phyloP scores from a whole-genome alignment of 2,888 invertebrate genomes.

The Meliscaeva auricollis region DNA sequence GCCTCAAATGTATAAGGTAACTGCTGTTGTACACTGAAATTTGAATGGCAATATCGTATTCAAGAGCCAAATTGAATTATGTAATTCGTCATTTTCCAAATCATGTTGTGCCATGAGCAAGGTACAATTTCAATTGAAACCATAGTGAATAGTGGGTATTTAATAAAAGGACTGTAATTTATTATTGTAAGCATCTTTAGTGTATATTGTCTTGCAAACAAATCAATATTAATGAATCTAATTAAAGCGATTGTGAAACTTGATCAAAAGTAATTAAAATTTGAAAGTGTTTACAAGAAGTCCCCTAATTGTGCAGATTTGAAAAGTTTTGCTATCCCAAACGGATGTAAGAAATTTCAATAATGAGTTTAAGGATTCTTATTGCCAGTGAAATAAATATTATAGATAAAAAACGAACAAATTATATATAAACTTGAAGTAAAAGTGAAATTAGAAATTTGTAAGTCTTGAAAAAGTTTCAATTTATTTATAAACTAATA shows the following conservation, averaged over 20 bases:
- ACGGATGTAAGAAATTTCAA: neutral
- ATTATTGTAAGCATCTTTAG: neutral
- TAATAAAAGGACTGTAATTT: conserved; percentile 5
- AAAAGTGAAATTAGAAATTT: no score
- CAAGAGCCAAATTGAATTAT: conserved; percentile 9
- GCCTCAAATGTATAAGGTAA: neutral
- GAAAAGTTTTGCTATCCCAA: neutral
- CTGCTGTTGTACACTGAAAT: neutral
- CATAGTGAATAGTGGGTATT: neutral
- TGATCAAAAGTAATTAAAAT: conserved; percentile 33
- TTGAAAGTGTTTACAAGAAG: conserved; percentile 30
- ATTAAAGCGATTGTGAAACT: conserved; percentile 17
- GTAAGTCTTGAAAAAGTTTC: no score
- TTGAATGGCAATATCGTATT: neutral
- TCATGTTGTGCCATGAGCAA: neutral
- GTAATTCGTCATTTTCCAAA: conserved; percentile 7
- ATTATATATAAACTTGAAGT: no score
- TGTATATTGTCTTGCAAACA: conserved; percentile 17
- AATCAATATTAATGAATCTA: conserved; percentile 34
- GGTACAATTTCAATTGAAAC: conserved; percentile 18
- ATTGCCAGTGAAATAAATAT: no score
- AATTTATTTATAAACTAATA: no score
- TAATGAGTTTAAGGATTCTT: neutral
- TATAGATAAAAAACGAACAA: no score
- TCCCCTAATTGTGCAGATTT: neutral